phyloP scores from a whole-genome alignment of 2,797 vertebrate genomes.

The Lemur catta region DNA sequence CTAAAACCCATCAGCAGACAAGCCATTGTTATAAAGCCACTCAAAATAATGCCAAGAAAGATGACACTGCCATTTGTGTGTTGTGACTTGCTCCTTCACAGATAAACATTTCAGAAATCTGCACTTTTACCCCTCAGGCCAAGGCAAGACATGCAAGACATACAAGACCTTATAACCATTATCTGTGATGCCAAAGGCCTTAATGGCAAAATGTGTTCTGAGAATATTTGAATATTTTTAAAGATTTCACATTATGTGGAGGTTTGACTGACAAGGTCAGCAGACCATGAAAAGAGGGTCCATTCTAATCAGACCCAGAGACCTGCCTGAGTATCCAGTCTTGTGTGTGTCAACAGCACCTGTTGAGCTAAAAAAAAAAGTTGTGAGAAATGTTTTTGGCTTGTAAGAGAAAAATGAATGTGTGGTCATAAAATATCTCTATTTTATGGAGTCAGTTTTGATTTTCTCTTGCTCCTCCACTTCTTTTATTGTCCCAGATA shows the following conservation, averaged over 20 bases:
- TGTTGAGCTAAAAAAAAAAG: not conserved
- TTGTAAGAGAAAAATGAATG: not conserved
- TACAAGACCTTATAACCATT: not conserved
- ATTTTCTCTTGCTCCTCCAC: not conserved
- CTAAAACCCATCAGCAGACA: not conserved
- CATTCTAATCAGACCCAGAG: not conserved
- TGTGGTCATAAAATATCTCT: not conserved
- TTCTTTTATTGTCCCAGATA: not conserved
- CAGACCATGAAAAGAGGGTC: not conserved
- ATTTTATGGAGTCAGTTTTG: not conserved
- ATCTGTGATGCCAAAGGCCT: not conserved
- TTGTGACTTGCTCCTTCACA: not conserved
- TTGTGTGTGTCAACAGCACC: not conserved
- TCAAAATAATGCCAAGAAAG: not conserved
- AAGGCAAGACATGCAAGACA: not conserved
- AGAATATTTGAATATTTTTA: not conserved
- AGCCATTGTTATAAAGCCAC: not conserved
- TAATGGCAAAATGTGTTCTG: not conserved
- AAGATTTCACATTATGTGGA: not conserved
- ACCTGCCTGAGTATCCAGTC: not conserved
- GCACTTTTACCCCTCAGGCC: not conserved
- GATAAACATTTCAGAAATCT: not conserved
- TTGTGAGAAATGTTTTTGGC: not conserved
- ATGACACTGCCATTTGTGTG: not conserved
- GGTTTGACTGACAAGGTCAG: not conserved